A percentile compares a stretch with the other conserved stretches of the same genome.
Conservation (phyloP, 2,888 invertebrate genomes). For the Vesta saturnalis region DNA sequence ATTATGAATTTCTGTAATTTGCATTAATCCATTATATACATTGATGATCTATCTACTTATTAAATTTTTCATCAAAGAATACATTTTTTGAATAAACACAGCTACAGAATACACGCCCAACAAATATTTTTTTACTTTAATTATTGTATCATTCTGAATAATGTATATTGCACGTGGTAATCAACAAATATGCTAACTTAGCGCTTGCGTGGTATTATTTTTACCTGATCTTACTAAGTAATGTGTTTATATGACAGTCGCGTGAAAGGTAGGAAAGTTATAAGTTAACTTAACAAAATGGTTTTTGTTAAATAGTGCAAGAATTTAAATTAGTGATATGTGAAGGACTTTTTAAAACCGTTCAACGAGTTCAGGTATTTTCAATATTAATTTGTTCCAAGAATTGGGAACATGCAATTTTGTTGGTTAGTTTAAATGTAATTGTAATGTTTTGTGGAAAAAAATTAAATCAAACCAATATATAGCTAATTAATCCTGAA, state of each 20-base stretch:
- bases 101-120: not conserved
- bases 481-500: not conserved
- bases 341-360: not conserved
- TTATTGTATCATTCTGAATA: conserved; percentile 1
- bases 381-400: not conserved
- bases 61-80: no score
- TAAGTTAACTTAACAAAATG: not conserved
- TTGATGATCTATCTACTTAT: no score
- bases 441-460: not conserved
- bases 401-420: no score
- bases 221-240: conserved; percentile 22
- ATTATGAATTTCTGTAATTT: no score
- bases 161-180: conserved; percentile 12
- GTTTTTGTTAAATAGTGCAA: not conserved
- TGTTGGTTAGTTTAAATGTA: not conserved
- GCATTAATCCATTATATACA: no score
- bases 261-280: conserved; percentile 14
- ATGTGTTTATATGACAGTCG: conserved; percentile 27
- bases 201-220: conserved; percentile 22
- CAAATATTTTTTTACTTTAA: not conserved
- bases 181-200: conserved; percentile 6
- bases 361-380: not conserved
- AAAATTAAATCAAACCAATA: not conserved
- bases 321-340: not conserved
- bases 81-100: no score